Conservation (phyloP, 2,797 vertebrate species). For the Podargus strigoides region DNA sequence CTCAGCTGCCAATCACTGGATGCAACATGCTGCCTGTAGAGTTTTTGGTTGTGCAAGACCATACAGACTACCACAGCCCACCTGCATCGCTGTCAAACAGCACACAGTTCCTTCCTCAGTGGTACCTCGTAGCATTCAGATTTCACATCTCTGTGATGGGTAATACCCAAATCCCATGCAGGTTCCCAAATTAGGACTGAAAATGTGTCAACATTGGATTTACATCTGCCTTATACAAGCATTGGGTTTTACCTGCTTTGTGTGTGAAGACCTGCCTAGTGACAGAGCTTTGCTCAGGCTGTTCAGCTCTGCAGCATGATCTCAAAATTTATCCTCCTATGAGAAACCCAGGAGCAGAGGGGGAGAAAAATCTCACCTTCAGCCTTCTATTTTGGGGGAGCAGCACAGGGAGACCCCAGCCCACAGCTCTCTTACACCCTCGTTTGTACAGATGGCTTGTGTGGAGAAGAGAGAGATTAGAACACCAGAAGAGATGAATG, state of each 20-base stretch:
- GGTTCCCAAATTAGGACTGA: not conserved
- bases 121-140: not conserved
- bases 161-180: not conserved
- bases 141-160: not conserved
- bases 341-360: not conserved
- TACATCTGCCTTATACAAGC: not conserved
- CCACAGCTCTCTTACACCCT: not conserved
- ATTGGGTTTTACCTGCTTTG: not conserved
- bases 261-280: not conserved
- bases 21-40: fast-evolving
- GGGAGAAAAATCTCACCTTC: not conserved
- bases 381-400: not conserved
- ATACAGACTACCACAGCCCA: not conserved
- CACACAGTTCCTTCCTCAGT: not conserved
- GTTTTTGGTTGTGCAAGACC: not conserved
- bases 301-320: not conserved
- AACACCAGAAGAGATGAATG: slow-evolving; percentile 14
- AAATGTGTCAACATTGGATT: not conserved
- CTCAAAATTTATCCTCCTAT: not conserved
- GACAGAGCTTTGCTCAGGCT: not conserved
- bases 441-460: not conserved
- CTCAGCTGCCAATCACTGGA: not conserved
- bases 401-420: not conserved
- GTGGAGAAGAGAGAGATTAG: not conserved
- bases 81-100: not conserved